Conservation (phyloP, 2,888 invertebrate species). For the Creontiades dilutus region DNA sequence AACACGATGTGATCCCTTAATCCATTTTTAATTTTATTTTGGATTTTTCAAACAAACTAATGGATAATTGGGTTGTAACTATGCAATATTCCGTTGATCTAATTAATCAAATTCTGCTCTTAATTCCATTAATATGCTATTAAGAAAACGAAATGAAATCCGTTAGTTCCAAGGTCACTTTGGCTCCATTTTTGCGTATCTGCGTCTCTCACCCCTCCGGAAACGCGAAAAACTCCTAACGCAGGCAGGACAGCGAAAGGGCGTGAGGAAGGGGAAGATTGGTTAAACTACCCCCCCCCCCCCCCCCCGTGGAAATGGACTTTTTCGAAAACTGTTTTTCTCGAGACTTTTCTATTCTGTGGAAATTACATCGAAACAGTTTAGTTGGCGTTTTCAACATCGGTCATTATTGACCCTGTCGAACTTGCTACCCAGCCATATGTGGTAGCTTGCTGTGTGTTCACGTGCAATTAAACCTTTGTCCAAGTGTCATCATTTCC, state of each 20-base stretch:
- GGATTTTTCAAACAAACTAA: no score
- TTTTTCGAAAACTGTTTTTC: no score
- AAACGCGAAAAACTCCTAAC: not conserved
- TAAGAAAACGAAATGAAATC: conserved; percentile 4
- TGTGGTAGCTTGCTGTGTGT: not conserved
- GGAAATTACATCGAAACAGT: no score
- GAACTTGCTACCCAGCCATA: not conserved
- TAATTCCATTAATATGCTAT: no score
- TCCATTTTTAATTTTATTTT: no score
- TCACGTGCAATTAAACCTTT: not conserved
- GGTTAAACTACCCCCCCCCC: not conserved
- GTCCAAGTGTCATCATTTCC: not conserved
- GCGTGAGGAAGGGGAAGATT: not conserved
- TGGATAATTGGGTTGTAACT: no score
- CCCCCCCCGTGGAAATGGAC: no score
- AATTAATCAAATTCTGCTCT: no score
- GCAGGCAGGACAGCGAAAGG: not conserved
- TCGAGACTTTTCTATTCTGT: no score
- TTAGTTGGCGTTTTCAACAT: not conserved
- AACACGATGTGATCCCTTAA: no score
- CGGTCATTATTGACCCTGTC: conserved; percentile 13
- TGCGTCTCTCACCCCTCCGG: conserved; percentile 24
- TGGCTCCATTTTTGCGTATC: conserved; percentile 63
- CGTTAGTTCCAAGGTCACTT: conserved; percentile 48
- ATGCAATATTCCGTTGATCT: no score